Base-by-base conservation (phyloP, 2,797 vertebrate genomes). In the Sitta carolinensis region DNA sequence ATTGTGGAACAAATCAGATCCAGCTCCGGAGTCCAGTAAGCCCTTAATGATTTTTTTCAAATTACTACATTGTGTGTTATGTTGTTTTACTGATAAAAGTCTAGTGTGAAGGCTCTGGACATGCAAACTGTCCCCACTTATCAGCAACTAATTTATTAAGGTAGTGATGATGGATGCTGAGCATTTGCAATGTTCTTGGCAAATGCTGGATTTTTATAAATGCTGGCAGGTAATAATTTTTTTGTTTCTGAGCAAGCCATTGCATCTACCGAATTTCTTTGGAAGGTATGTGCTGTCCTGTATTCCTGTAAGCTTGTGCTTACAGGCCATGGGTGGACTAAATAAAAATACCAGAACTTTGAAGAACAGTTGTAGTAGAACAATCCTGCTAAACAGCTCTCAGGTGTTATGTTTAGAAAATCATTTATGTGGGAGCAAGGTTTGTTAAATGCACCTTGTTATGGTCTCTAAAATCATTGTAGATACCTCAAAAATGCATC, bases 21-120 rank as follows among this genome's bases (percentile, higher is more conserved):
- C 97, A 98, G 58, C 97, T 99, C 95, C 97, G 96, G 88, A 98
- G 98, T 75, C 98, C 96, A 97, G 99, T 99, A 97, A 73, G 98
- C 98, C 9, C 34, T 66, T 57, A 22, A 3, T 11, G 68, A n/a
- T 16, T 50, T 47, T 38, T 30, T 30, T 25, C 42, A 48, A 81
- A 54, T 64, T 11, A 26, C 16, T 62, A 2, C 58, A 21, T n/a
- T 54, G 7, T 19, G 7, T 64, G 6, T 40, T 12, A 1, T 34
- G 11, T 48, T 86, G 18, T 80, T 72, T 54, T 72, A 23, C n/a
- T 50, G 47, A n/a, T 36, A 23, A 22, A 52, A 73, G n/a, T 25
- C 0, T 22, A 3, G 9, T 30, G 7, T 16, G 34, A 86, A 54
- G 45, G 13, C 32, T 88, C 42, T 67, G 34, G 40, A 19, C 13